phyloP scores from a whole-genome alignment of 2,888 invertebrate genomes.

The Parnassius mnemosyne region DNA sequence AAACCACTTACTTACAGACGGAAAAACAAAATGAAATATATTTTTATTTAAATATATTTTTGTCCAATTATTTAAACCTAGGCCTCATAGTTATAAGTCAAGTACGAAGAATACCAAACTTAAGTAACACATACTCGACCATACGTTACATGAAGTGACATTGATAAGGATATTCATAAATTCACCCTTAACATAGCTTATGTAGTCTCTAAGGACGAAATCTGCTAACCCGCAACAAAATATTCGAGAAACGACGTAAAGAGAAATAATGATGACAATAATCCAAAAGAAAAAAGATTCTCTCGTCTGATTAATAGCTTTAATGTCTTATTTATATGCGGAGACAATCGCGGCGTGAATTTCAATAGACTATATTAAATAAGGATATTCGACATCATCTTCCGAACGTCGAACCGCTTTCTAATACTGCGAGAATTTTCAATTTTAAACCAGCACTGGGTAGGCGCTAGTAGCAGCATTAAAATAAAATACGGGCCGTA shows the following conservation, averaged over 20 bases:
- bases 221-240: too few relatives aligned
- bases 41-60: too few relatives aligned
- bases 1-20: too few relatives aligned
- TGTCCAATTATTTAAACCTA: too few relatives aligned
- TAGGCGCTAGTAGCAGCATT: conserved; percentile 59
- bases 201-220: too few relatives aligned
- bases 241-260: conserved; percentile 1
- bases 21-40: too few relatives aligned
- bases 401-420: conserved; percentile 34
- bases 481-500: conserved; percentile 69
- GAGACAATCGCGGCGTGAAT: conserved; percentile 10
- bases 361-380: conserved; percentile 26
- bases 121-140: too few relatives aligned
- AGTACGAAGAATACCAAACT: too few relatives aligned
- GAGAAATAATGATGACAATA: neutral
- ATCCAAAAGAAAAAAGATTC: conserved; percentile 12
- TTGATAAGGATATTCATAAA: too few relatives aligned
- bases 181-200: too few relatives aligned
- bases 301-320: neutral
- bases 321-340: conserved; percentile 22
- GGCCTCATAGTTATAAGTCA: too few relatives aligned
- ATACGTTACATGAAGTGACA: too few relatives aligned
- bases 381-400: conserved; percentile 28
- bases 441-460: conserved; percentile 70
- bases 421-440: conserved; percentile 73